These are phyloP conservation scores for Pocillopora grandis DNA, from an alignment of 92 coral and sea anemone species.

Conservation along the genomic window DNA sequence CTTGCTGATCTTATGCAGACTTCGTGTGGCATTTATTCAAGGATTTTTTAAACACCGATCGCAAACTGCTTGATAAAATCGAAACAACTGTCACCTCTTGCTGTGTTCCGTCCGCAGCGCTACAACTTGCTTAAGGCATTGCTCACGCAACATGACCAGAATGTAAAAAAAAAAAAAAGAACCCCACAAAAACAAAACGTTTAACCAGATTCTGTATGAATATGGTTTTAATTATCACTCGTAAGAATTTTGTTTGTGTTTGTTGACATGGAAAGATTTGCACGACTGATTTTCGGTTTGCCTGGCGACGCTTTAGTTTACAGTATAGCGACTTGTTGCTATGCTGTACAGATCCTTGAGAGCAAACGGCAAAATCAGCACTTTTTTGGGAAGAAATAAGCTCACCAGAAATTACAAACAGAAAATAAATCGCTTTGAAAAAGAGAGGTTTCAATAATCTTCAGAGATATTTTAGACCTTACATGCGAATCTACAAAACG, in stretches of 20 bases:
- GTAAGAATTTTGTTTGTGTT: neutral
- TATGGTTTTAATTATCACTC: neutral
- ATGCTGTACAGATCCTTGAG: neutral
- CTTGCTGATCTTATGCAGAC: neutral
- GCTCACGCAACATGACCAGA: neutral
- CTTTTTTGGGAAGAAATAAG: no score
- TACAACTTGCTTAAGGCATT: neutral
- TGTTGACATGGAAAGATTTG: neutral
- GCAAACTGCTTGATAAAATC: neutral
- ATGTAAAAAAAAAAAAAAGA: neutral
- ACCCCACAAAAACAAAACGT: neutral
- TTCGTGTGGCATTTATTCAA: neutral
- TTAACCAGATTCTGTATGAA: neutral
- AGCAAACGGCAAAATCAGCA: neutral
- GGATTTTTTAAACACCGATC: neutral
- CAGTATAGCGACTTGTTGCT: neutral
- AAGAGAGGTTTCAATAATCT: no score
- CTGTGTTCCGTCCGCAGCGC: neutral
- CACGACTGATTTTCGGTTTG: neutral
- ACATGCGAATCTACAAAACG: no score
- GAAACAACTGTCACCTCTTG: neutral
- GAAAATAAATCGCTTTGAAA: no score
- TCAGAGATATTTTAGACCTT: no score
- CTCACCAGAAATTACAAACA: no score
- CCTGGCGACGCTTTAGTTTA: slow-evolving; percentile 1